These are phyloP conservation scores for Cossypha dichroa DNA, from an alignment of 2,797 vertebrate species.

Conservation along the genomic window DNA sequence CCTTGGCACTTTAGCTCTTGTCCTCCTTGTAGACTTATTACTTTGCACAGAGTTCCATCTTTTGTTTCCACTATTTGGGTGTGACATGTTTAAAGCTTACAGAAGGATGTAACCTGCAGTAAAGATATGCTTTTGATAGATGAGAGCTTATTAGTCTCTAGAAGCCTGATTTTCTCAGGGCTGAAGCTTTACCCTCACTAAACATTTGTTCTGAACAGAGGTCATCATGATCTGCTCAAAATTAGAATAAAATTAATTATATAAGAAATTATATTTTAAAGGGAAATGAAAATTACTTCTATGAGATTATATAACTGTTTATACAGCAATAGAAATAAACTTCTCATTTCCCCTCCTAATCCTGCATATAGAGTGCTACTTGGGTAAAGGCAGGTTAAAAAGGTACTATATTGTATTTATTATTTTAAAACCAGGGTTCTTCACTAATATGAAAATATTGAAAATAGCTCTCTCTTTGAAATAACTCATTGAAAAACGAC, in stretches of 20 bases:
- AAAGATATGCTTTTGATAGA: not conserved
- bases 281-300: not conserved
- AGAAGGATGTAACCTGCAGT: not conserved
- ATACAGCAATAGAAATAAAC: not conserved
- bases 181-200: not conserved
- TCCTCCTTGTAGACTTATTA: not conserved
- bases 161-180: not conserved
- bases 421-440: not conserved
- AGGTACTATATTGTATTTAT: not conserved
- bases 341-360: not conserved
- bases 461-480: not conserved
- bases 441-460: not conserved
- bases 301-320: not conserved
- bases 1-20: not conserved
- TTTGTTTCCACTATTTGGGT: not conserved
- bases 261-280: not conserved
- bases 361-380: not conserved
- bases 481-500: not conserved
- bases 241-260: not conserved
- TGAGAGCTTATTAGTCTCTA: not conserved
- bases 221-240: not conserved
- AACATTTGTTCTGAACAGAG: not conserved
- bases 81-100: not conserved
- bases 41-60: not conserved
- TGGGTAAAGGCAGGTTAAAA: not conserved